phyloP scores from a whole-genome alignment of 2,113 vertebrate species.

The Maccullochella peelii region DNA sequence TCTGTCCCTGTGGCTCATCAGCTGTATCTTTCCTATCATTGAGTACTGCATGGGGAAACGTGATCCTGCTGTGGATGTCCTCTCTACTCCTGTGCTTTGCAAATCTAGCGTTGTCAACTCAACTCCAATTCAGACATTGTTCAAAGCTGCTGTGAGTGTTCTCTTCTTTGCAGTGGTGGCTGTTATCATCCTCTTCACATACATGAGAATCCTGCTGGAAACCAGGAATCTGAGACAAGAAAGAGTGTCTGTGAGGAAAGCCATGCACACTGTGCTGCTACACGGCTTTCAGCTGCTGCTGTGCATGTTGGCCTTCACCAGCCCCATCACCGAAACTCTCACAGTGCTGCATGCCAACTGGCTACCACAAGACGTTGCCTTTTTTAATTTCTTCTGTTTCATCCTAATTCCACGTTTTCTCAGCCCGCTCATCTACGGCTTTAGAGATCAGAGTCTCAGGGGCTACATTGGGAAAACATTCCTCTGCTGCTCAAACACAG shows the following conservation, averaged over 20 bases:
- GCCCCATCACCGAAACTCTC: slow-evolving; percentile 72
- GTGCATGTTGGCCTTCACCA: slow-evolving; percentile 77
- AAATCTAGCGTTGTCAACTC: slow-evolving; percentile 18
- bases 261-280: slow-evolving; percentile 82
- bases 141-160: slow-evolving; percentile 59
- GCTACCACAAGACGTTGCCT: slow-evolving; percentile 64
- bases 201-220: slow-evolving; percentile 80
- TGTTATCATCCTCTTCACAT: slow-evolving; percentile 81
- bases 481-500: slow-evolving; percentile 45
- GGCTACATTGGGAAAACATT: slow-evolving; percentile 59
- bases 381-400: slow-evolving; percentile 80
- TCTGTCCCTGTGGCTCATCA: slow-evolving; percentile 72
- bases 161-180: slow-evolving; percentile 78
- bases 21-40: slow-evolving; percentile 49
- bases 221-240: slow-evolving; percentile 79
- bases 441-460: slow-evolving; percentile 78
- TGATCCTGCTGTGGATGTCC: slow-evolving; percentile 13
- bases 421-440: slow-evolving; percentile 83
- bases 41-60: slow-evolving; percentile 59
- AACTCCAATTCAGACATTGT: slow-evolving; percentile 68
- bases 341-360: slow-evolving; percentile 22
- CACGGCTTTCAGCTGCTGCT: slow-evolving; percentile 83
- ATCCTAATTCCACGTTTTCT: slow-evolving; percentile 80
- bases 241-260: slow-evolving; percentile 73
- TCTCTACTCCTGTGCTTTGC: slow-evolving; percentile 62